Evolutionary conservation across 2,113 vertebrate species (phyloP).

Genomic region (Eurystomus gularis): DNA sequence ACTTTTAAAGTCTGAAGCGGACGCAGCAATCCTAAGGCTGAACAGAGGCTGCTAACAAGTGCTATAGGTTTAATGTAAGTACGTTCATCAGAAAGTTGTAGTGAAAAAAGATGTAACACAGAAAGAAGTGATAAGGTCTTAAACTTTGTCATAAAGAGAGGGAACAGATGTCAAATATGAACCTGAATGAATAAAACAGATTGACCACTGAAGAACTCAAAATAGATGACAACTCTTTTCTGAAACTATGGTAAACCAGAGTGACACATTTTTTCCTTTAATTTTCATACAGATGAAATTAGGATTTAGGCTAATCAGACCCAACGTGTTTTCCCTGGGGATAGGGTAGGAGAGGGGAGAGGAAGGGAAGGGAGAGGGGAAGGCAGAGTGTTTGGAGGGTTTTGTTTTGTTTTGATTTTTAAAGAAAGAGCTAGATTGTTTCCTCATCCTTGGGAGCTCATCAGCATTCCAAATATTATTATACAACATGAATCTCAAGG

Average conservation of each 20-base stretch:
- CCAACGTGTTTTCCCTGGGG: not conserved
- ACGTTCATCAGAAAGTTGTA: not conserved
- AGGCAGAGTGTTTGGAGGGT: not conserved
- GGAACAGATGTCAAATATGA: not conserved
- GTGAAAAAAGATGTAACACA: not conserved
- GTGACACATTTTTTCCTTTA: not conserved
- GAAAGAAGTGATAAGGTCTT: not conserved
- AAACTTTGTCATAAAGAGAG: not conserved
- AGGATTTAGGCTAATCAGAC: not conserved
- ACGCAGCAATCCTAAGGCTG: not conserved
- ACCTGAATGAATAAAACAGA: not conserved
- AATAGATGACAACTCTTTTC: not conserved
- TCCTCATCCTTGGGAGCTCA: not conserved
- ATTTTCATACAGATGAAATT: not conserved
- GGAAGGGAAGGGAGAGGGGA: rapidly evolving
- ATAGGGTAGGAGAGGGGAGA: not conserved
- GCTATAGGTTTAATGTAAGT: rapidly evolving
- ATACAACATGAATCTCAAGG: not conserved
- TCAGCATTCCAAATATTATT: not conserved
- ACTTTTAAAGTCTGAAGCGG: not conserved
- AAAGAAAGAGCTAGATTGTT: not conserved
- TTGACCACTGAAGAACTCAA: not conserved
- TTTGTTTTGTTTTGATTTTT: not conserved
- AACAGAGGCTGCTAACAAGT: not conserved
- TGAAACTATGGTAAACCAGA: not conserved